These are phyloP conservation scores for Bradypodion ventrale DNA, from an alignment of 2,797 vertebrate species.

Conservation along the genomic window DNA sequence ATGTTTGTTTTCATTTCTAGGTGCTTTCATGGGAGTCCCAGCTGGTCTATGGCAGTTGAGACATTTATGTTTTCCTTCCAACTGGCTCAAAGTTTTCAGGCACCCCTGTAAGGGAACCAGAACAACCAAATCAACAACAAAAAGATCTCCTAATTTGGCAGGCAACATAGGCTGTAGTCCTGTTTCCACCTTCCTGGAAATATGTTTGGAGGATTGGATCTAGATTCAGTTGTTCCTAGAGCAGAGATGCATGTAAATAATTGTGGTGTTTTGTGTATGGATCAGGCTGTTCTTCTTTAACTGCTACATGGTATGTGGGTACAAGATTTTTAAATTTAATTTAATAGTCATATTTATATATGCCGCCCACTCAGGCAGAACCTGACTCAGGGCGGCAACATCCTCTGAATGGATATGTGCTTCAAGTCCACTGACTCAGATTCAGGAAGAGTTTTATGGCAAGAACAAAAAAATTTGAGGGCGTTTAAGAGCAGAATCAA, in stretches of 20 bases:
- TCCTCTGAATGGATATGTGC: too few relatives aligned
- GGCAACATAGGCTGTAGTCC: not conserved
- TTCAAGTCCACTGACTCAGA: too few relatives aligned
- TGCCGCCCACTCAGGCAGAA: too few relatives aligned
- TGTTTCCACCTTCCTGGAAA: not conserved
- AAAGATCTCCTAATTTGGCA: not conserved
- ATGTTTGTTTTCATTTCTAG: not conserved
- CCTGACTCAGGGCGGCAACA: too few relatives aligned
- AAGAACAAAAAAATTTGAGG: too few relatives aligned
- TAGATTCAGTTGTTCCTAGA: not conserved
- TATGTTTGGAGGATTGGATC: not conserved
- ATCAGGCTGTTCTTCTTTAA: not conserved
- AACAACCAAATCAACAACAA: not conserved
- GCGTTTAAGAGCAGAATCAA: too few relatives aligned
- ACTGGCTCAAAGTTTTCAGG: not conserved
- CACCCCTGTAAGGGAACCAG: not conserved
- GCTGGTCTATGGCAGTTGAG: not conserved
- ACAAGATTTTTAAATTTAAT: too few relatives aligned
- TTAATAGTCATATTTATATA: too few relatives aligned
- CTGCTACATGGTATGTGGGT: not conserved
- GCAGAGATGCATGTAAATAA: not conserved
- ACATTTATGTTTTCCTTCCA: not conserved
- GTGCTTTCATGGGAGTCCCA: not conserved
- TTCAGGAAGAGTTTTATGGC: too few relatives aligned
- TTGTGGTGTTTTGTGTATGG: not conserved